Percentiles rank a stretch among this genome's conserved stretches.
phyloP scores from a whole-genome alignment of 2,888 invertebrate species.

The Epinotia demarniana region DNA sequence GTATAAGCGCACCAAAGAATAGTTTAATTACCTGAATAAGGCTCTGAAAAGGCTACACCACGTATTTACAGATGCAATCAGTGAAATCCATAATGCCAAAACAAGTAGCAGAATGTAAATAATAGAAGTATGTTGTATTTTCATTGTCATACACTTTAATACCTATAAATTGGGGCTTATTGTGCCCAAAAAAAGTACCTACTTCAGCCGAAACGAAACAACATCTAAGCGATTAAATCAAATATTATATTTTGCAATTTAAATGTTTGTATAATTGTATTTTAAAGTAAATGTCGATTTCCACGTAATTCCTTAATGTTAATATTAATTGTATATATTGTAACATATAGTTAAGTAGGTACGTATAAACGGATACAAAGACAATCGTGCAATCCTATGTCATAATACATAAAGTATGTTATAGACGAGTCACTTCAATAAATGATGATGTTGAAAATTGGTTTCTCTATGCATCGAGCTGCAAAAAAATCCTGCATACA shows the following conservation, averaged over 20 bases:
- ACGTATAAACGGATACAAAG: slow-evolving; percentile 72
- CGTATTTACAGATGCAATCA: slow-evolving; percentile 1
- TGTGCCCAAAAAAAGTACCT: background rate
- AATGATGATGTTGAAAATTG: slow-evolving; percentile 64
- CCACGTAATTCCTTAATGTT: slow-evolving; percentile 39
- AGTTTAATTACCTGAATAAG: slow-evolving; percentile 9
- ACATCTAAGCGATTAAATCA: background rate
- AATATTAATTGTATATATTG: slow-evolving; percentile 50
- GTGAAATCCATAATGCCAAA: slow-evolving; percentile 67
- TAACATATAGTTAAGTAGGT: slow-evolving; percentile 46
- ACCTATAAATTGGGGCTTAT: background rate
- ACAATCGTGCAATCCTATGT: slow-evolving; percentile 79
- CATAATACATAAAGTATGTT: slow-evolving; percentile 63
- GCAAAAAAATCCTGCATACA: background rate
- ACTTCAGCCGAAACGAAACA: background rate
- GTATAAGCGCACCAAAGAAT: slow-evolving; percentile 1
- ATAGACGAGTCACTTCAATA: slow-evolving; percentile 78
- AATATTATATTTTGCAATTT: slow-evolving; percentile 20
- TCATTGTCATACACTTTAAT: background rate
- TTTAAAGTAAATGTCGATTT: slow-evolving; percentile 30
- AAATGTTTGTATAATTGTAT: slow-evolving; percentile 31
- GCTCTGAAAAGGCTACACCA: background rate
- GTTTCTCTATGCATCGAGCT: slow-evolving; percentile 49
- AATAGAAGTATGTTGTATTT: background rate
- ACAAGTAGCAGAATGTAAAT: slow-evolving; percentile 45